Evolutionary conservation across 2,113 vertebrate species (phyloP).

Genomic region (Carollia perspicillata): DNA sequence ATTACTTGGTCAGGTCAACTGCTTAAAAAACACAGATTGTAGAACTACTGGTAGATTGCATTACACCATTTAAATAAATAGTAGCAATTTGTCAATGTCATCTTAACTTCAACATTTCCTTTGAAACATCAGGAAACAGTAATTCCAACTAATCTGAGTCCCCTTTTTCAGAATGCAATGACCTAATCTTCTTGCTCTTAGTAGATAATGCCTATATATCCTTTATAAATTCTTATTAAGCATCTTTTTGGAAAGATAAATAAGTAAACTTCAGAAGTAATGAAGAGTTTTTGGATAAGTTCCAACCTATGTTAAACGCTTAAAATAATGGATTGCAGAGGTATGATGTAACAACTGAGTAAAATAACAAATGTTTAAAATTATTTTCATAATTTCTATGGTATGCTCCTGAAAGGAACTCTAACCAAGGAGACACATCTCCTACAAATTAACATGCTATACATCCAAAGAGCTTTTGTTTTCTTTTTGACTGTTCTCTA

Average conservation of each 20-base stretch:
- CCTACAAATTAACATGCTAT: not conserved
- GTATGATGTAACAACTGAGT: not conserved
- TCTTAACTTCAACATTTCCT: slow-evolving; percentile 87
- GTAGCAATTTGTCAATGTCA: slow-evolving; percentile 98
- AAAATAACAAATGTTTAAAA: not conserved
- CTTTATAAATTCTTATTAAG: slow-evolving; percentile 27
- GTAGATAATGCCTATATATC: slow-evolving; percentile 78
- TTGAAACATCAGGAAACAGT: slow-evolving; percentile 90
- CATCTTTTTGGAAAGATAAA: slow-evolving; percentile 34
- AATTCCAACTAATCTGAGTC: slow-evolving; percentile 92
- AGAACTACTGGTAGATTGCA: slow-evolving; percentile 90
- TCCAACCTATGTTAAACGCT: not conserved
- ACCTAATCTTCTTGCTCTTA: slow-evolving; percentile 82
- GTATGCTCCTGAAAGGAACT: not conserved
- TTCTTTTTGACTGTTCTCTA: not conserved
- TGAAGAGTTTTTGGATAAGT: not conserved
- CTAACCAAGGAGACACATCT: not conserved
- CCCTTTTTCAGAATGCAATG: slow-evolving; percentile 80
- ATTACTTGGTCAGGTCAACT: slow-evolving; percentile 90
- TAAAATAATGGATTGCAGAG: not conserved
- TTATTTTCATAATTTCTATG: not conserved
- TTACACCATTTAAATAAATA: slow-evolving; percentile 98
- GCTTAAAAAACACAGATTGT: slow-evolving; percentile 90
- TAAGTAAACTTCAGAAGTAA: slow-evolving; percentile 44
- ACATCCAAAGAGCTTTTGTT: not conserved